Evolutionary conservation across 2,888 invertebrate genomes (phyloP).

Genomic region (Iphiclides podalirius): DNA sequence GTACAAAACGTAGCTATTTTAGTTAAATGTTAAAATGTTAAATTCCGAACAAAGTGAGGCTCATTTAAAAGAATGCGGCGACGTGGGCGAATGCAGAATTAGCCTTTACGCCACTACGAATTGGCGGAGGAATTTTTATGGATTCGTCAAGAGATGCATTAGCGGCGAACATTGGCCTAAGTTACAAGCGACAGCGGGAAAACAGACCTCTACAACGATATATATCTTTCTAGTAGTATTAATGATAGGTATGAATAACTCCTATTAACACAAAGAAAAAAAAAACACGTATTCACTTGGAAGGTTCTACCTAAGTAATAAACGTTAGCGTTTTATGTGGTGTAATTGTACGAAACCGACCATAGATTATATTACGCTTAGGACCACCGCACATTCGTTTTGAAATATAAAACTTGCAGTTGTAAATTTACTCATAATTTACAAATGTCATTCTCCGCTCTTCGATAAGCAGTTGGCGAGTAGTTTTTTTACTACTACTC

Average conservation of each 20-base stretch:
- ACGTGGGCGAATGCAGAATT: constrained; percentile 1
- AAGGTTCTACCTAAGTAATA: too few species aligned
- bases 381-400: background rate
- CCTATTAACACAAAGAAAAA: too few species aligned
- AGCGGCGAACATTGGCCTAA: background rate
- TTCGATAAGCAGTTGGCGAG: too few species aligned
- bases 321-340: too few species aligned
- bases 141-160: background rate
- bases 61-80: background rate
- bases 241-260: too few species aligned
- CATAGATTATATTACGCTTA: too few species aligned
- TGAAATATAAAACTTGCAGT: background rate
- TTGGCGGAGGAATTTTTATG: constrained; percentile 12
- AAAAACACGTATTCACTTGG: too few species aligned
- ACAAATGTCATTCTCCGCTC: background rate
- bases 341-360: too few species aligned
- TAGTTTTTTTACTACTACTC: background rate
- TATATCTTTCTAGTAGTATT: too few species aligned
- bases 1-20: background rate
- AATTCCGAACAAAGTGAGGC: background rate
- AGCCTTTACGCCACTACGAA: constrained; percentile 4
- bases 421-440: background rate
- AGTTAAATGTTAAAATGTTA: constrained; percentile 10
- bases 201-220: too few species aligned
- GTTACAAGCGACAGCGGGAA: background rate